Evolutionary conservation across 2,888 invertebrate species (phyloP), one percentile per base, ranked within the genome.

Genomic region (Stenchaetothrips biformis): DNA sequence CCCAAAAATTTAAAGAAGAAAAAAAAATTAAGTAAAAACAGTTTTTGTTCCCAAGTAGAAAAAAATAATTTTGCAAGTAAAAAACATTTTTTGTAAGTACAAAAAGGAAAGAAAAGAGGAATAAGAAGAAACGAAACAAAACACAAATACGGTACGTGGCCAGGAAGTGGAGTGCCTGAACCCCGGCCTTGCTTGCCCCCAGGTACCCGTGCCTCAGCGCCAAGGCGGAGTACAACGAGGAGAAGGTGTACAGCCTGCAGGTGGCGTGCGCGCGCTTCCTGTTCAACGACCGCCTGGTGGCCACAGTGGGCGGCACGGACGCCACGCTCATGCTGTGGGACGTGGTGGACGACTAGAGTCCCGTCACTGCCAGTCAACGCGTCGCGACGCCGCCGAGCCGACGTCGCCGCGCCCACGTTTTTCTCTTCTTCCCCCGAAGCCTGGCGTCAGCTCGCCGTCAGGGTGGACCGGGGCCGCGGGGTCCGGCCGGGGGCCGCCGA

Each of bases 241-340:
- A 93, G 83, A 96, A 96, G 87, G 93, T 94, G 0, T 96, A 96
- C 89, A 94, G 95, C 62, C 94, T 94, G 49, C 90, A 93, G 84
- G 89, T 97, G 79, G 93, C 94, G 62, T 91, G 92, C 81, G 92
- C 93, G 0, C 90, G 94, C 77, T 97, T 97, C 88, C 89, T 96
- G 25, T 94, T 92, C 88, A 95, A 96, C 85, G 96, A 96, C 87
- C 92, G 94, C 80, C 94, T 93, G 85, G 88, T 96, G 82, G 92
- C 95, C 80, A 94, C 94, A 25, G 92, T 95, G 13, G 96, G 97
- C 4, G 96, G 96, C 53, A 91, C 92, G 83, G 96, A 96, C 86
- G 96, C 96, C 48, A 93, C 94, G 9, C 90, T 97, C 67, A 95
- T 97, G 94, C 91, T 96, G 83, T 97, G 96, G 96, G 95, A 95